Base-by-base conservation (phyloP, 2,113 vertebrate species). In the Engraulis encrasicolus region DNA sequence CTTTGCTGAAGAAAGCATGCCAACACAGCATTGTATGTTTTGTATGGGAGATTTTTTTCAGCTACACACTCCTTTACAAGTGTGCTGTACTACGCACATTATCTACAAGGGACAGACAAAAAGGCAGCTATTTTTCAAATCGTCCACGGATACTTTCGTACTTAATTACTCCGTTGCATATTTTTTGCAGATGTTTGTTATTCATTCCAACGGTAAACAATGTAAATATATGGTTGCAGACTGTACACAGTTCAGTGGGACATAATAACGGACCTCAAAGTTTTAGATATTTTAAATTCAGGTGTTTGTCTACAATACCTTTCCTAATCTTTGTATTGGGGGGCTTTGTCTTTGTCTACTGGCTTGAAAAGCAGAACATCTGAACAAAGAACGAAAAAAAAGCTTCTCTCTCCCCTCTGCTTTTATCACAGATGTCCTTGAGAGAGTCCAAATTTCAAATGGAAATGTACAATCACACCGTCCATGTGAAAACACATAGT, bases 121-220 rank as follows among this genome's bases (percentile, higher is more conserved):
- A 74, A 74, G 66, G 66, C 66, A 74, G 66, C 66, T 74, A 31
- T 71, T 71, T 66, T 71, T 71, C 14, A 31, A 31, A 71, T 74
- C 34, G 66, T 74, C 66, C 31, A 34, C 34, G 23, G 34, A 71
- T 71, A 71, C 23, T 34, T 74, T 74, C 34, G 23, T 74, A 74
- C 31, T 34, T 74, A 31, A 34, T 27, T 74, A 74, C 27, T 34
- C 17, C 34, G 61, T 23, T 74, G 34, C 17, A 6, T 15, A 74
- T 74, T 17, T 74, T 74, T 74, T 74, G 1, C 27, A 34, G 27
- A 34, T 74, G 66, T 74, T 74, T 74, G 15, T 74, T 31, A 74
- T 34, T 74, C 66, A 34, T 15, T 34, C 14, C 66, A 74, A 17
- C 9, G 3, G 40, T 15, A 61, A 20, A 61, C 23, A 27, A n/a